These are phyloP conservation scores for Prinia subflava DNA, from an alignment of 2,113 vertebrate species.

Conservation along the genomic window DNA sequence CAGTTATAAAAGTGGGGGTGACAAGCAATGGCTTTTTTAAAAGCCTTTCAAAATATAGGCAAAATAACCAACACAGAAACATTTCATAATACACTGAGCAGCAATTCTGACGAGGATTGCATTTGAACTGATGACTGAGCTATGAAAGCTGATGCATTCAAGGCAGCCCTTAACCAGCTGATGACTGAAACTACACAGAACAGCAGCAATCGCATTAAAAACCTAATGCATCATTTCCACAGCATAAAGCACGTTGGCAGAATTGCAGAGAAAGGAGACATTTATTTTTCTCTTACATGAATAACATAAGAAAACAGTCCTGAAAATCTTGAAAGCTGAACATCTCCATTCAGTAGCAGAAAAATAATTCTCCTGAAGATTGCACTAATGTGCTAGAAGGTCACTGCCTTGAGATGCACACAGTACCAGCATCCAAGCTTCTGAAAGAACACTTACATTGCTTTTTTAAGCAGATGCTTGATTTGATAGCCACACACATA, in stretches of 20 bases:
- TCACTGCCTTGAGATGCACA: not conserved
- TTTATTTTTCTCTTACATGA: not conserved
- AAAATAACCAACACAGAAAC: not conserved
- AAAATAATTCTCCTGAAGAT: not conserved
- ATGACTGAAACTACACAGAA: slow-evolving; percentile 22
- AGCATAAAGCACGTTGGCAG: not conserved
- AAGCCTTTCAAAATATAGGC: not conserved
- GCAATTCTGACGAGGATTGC: not conserved
- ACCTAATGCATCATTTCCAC: not conserved
- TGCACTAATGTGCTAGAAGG: not conserved
- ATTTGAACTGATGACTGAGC: not conserved
- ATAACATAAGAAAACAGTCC: not conserved
- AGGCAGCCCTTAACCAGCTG: not conserved
- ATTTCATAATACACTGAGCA: not conserved
- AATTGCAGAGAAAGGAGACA: no score
- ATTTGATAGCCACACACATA: not conserved
- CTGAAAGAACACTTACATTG: not conserved
- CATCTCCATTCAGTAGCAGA: not conserved
- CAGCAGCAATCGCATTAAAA: not conserved
- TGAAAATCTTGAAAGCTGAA: not conserved
- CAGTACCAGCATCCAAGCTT: not conserved
- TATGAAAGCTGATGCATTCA: not conserved
- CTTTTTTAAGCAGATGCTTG: not conserved
- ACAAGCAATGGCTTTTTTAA: not conserved
- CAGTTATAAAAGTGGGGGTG: not conserved